Base-by-base conservation (phyloP, 2,113 vertebrate species). In the Myanophis thanlyinensis region DNA sequence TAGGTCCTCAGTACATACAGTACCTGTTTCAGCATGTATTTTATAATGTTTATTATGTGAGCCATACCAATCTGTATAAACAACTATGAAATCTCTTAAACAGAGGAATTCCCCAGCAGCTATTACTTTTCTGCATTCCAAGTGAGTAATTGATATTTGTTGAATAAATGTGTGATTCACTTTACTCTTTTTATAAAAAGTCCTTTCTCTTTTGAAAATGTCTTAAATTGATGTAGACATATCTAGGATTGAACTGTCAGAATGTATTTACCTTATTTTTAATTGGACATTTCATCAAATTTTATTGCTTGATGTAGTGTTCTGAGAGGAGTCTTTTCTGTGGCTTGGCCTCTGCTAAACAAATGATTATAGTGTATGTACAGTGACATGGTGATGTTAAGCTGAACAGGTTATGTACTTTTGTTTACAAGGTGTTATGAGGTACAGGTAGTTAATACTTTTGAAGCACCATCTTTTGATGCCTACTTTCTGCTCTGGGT, bases 61-160 rank as follows among this genome's bases (percentile, higher is more conserved):
- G 92, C 99, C 99, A 96, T 99, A 99, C 23, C 99, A 99, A 52
- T 99, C 99, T 0, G 99, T 99, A 97, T 99, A 99, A 54, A 99
- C 99, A 0, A 99, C 98, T 49, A 98, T 98, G 0, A 97, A 98
- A 3, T 99, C 98, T 54, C 99, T 99, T 99, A 94, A 0, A 89
- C 85, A 62, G 56, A 12, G 4, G 51, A 30, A n/a, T 52, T 46
- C 35, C 35, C n/a, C 13, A 80, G 35, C 73, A 80, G 35, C 73
- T 80, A 9, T 80, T 40, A 73, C 13, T 73, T 73, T 80, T 44
- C 15, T 80, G 35, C 7, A 0, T 80, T 40, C 7, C 5, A 40
- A 9, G 35, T 22, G 35, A 80, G 22, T 40, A 80, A 80, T 40
- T 80, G 67, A 35, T n/a, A 67, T n/a, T 67, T 67, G n/a, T 15